phyloP scores from a whole-genome alignment of 2,797 vertebrate species.

The Rhinoraja longicauda region DNA sequence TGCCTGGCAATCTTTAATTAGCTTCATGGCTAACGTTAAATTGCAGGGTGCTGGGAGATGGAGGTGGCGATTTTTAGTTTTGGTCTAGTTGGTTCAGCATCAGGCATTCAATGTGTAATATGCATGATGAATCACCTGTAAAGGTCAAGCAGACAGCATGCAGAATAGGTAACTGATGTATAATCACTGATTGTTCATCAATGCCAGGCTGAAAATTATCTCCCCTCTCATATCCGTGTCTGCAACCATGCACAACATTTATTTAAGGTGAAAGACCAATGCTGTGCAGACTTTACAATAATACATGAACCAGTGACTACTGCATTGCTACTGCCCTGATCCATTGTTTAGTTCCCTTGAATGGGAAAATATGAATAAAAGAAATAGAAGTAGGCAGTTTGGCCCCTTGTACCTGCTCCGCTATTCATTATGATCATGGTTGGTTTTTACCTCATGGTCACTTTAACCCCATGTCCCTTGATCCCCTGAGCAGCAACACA shows the following conservation, averaged over 20 bases:
- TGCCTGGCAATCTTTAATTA: neutral
- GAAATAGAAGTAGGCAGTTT: no score
- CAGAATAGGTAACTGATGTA: neutral
- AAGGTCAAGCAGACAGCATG: neutral
- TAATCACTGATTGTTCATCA: neutral
- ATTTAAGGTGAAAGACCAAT: neutral
- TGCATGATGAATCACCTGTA: neutral
- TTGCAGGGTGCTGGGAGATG: no score
- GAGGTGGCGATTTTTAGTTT: neutral
- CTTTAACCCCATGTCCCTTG: no score
- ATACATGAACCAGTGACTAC: neutral
- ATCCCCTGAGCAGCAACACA: no score
- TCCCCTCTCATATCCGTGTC: no score
- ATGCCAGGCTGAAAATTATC: neutral
- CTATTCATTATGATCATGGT: no score
- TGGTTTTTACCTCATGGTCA: no score
- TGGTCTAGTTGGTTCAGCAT: neutral
- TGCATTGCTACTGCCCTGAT: neutral
- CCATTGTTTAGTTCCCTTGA: neutral
- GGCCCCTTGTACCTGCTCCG: no score
- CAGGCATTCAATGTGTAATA: no score
- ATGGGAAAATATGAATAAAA: no score
- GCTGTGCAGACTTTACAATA: neutral
- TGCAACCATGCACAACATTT: neutral
- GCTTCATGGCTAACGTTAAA: no score